phyloP scores from a whole-genome alignment of 2,113 vertebrate species.

The Salminus brasiliensis region DNA sequence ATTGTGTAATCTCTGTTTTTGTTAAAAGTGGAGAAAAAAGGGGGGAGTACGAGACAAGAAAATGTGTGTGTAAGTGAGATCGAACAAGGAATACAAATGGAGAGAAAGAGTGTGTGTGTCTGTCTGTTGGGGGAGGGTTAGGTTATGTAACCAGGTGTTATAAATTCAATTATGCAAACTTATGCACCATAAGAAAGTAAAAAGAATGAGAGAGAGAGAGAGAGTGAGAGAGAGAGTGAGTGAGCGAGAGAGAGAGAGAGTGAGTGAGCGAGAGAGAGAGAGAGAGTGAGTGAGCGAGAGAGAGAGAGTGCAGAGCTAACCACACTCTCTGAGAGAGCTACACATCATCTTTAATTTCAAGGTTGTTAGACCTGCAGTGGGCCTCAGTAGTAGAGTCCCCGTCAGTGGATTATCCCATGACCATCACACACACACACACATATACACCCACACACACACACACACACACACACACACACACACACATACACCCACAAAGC shows the following conservation, averaged over 20 bases:
- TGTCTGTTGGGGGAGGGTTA: neutral
- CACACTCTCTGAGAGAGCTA: neutral
- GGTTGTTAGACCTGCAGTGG: slow-evolving; percentile 25
- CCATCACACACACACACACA: neutral
- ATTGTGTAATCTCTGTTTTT: neutral
- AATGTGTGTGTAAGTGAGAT: neutral
- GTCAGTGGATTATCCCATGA: neutral
- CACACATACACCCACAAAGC: neutral
- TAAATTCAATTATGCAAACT: slow-evolving; percentile 6
- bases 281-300: neutral
- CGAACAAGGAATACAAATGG: neutral
- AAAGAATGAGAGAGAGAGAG: too few relatives aligned
- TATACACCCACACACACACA: neutral
- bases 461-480: neutral
- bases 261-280: neutral
- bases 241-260: neutral
- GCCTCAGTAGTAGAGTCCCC: neutral
- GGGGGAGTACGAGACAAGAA: neutral
- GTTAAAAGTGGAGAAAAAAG: neutral
- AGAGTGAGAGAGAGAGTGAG: too few relatives aligned
- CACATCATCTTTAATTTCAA: slow-evolving; percentile 24
- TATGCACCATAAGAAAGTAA: neutral
- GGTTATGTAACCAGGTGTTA: neutral
- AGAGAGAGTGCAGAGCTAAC: neutral
- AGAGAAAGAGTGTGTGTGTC: neutral